phyloP scores from a whole-genome alignment of 2,797 vertebrate species.

The Anableps anableps region DNA sequence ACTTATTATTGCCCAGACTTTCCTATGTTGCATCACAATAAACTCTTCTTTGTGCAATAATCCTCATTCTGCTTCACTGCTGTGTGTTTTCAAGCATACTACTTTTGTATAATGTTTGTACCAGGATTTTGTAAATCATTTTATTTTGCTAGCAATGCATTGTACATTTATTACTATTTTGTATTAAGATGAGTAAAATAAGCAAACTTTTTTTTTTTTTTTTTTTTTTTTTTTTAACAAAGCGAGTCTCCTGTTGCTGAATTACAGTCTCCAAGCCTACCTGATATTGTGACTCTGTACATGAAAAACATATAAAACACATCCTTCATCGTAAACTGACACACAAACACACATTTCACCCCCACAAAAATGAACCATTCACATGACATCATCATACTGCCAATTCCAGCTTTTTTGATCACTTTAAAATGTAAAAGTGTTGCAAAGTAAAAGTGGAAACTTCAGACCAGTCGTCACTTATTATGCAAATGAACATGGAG shows the following conservation, averaged over 20 bases:
- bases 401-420: constrained; percentile 31
- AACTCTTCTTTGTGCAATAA: constrained; percentile 55
- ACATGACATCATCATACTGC: constrained; percentile 7
- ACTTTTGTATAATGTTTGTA: constrained; percentile 50
- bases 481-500: constrained; percentile 51
- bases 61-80: neutral
- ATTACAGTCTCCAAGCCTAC: constrained; percentile 29
- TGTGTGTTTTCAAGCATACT: constrained; percentile 15
- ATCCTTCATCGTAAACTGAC: constrained; percentile 70
- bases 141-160: constrained; percentile 71
- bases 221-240: constrained; percentile 34
- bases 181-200: constrained; percentile 46
- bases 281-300: constrained; percentile 32
- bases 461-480: constrained; percentile 51
- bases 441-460: constrained; percentile 40
- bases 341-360: constrained; percentile 49
- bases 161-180: constrained; percentile 58
- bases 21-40: constrained; percentile 29
- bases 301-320: constrained; percentile 30
- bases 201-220: constrained; percentile 48
- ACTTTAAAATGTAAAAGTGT: constrained; percentile 26
- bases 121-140: constrained; percentile 50
- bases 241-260: constrained; percentile 23
- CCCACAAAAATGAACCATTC: constrained; percentile 16
- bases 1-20: constrained; percentile 4